These are phyloP conservation scores for Noctua janthina DNA, from an alignment of 2,888 invertebrate genomes.

Conservation along the genomic window DNA sequence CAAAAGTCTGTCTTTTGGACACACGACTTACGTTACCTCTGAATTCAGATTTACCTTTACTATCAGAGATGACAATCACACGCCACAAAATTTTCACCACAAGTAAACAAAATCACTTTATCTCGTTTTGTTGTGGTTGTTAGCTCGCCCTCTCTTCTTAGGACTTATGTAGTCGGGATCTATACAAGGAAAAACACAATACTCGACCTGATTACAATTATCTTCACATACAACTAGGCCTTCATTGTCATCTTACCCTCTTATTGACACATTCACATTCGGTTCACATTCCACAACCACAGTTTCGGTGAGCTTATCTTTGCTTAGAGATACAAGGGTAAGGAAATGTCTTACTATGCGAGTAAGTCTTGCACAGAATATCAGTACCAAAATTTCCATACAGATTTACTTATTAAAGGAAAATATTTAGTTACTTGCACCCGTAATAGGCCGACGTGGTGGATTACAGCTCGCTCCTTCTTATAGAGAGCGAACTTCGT, in stretches of 20 bases:
- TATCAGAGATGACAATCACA: neutral
- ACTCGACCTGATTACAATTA: constrained; percentile 28
- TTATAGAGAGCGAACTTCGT: no score
- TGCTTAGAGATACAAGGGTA: neutral
- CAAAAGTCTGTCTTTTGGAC: neutral
- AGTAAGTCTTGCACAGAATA: neutral
- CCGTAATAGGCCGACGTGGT: no score
- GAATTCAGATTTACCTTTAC: neutral
- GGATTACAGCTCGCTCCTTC: no score
- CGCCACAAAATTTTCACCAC: neutral
- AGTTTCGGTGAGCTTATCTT: constrained; percentile 24
- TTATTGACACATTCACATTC: constrained; percentile 40
- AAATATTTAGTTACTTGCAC: no score
- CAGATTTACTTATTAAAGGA: neutral
- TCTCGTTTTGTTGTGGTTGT: neutral
- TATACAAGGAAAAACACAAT: constrained; percentile 26
- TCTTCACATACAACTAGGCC: constrained; percentile 13
- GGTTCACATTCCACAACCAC: constrained; percentile 11
- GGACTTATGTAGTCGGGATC: neutral
- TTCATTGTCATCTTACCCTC: constrained; percentile 4
- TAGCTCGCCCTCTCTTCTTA: neutral
- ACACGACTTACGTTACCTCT: neutral
- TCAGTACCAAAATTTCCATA: neutral
- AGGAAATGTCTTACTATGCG: neutral
- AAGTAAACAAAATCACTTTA: neutral